These are phyloP conservation scores for Cydia strobilella DNA, from an alignment of 1,140 invertebrate genomes.

Conservation along the genomic window DNA sequence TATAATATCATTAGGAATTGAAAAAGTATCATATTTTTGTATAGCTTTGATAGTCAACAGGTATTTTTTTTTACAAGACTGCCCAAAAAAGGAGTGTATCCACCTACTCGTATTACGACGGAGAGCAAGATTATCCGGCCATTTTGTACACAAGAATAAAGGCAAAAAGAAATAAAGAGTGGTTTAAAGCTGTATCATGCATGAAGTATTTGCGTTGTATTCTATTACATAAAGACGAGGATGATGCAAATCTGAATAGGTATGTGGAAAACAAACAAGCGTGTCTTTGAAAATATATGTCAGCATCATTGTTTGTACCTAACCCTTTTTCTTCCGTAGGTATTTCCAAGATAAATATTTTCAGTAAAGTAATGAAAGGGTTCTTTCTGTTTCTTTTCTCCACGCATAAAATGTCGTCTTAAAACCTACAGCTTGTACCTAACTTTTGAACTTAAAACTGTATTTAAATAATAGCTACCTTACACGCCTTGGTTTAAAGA, in stretches of 20 bases:
- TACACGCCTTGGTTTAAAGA: no score
- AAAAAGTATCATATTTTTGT: no score
- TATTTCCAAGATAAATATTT: neutral
- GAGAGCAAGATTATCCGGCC: constrained; percentile 24
- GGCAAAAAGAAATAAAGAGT: constrained; percentile 10
- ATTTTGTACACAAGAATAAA: constrained; percentile 29
- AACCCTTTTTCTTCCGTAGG: neutral
- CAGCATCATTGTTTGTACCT: neutral
- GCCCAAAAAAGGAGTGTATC: no score
- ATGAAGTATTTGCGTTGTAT: constrained; percentile 19
- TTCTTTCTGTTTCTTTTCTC: no score
- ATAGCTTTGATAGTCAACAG: no score
- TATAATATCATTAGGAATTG: no score
- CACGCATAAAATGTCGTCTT: no score
- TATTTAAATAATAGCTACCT: no score
- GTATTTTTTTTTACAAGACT: no score
- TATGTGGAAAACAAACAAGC: neutral
- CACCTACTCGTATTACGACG: constrained; percentile 23
- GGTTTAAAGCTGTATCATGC: constrained; percentile 30
- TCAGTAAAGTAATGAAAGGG: neutral
- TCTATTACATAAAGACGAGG: neutral
- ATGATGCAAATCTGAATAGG: neutral
- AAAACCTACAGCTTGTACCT: no score
- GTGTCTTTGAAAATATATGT: neutral
- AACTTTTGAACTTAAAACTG: no score